Evolutionary conservation across 2,888 invertebrate species (phyloP).

Genomic region (Stenchaetothrips biformis): DNA sequence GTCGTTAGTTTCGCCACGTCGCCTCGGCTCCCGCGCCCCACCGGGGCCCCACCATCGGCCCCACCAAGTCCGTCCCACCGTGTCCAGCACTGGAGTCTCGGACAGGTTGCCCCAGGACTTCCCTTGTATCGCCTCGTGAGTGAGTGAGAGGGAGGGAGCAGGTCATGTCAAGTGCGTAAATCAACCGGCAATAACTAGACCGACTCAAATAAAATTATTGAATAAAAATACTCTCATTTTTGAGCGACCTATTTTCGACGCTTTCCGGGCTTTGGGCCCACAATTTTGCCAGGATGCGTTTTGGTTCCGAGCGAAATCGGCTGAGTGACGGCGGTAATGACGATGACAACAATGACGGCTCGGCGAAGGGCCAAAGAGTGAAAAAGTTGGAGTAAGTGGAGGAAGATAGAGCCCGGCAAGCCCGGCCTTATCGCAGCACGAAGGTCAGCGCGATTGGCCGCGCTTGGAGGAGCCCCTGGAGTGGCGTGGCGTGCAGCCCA

Average conservation of each 20-base stretch:
- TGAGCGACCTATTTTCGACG: no score
- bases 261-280: no score
- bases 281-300: no score
- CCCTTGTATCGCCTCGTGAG: no score
- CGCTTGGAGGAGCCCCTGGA: constrained; percentile 9
- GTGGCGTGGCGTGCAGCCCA: neutral
- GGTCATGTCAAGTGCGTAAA: no score
- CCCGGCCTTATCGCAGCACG: constrained; percentile 13
- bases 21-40: neutral
- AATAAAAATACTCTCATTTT: no score
- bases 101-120: no score
- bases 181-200: no score
- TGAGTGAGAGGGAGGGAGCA: neutral
- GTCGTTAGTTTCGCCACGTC: constrained; percentile 15
- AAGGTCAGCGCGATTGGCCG: constrained; percentile 4
- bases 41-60: neutral
- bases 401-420: neutral
- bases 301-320: neutral
- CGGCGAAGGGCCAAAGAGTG: neutral
- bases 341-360: neutral
- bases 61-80: no score
- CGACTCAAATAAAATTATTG: no score
- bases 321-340: neutral
- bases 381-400: neutral
- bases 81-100: no score